These are phyloP conservation scores for Mesochorus sp. DNA, from an alignment of 2,888 invertebrate species.

Conservation along the genomic window DNA sequence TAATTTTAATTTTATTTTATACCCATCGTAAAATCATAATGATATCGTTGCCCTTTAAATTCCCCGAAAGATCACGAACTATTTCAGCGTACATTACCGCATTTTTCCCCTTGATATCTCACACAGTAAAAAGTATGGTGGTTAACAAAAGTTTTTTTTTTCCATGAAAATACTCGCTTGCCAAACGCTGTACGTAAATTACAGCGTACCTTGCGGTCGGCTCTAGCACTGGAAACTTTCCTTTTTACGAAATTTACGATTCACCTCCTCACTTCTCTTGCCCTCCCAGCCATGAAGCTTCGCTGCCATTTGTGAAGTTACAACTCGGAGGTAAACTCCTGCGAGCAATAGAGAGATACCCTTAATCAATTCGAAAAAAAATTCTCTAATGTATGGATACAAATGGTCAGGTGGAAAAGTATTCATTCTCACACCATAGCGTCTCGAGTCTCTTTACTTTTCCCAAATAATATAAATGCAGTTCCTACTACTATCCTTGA, in stretches of 20 bases:
- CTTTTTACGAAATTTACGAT: slow-evolving; percentile 51
- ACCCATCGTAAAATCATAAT: too few species aligned
- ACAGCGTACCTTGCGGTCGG: slow-evolving; percentile 14
- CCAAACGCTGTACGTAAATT: slow-evolving; percentile 22
- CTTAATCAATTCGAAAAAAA: slow-evolving; percentile 44
- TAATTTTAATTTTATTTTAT: neutral
- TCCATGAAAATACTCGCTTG: slow-evolving; percentile 21
- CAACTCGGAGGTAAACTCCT: slow-evolving; percentile 30
- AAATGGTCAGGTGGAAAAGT: slow-evolving; percentile 33
- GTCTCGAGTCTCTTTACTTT: slow-evolving; percentile 8
- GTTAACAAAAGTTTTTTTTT: neutral
- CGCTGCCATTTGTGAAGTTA: slow-evolving; percentile 18
- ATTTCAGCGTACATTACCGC: too few species aligned
- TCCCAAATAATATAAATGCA: neutral
- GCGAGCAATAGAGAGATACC: slow-evolving; percentile 42
- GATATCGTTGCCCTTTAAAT: too few species aligned
- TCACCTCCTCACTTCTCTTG: slow-evolving; percentile 27
- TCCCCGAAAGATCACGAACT: too few species aligned
- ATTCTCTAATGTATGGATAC: slow-evolving; percentile 37
- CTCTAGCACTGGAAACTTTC: slow-evolving; percentile 5
- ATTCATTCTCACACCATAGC: slow-evolving; percentile 26
- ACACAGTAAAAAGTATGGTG: neutral
- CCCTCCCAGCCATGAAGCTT: slow-evolving; percentile 4
- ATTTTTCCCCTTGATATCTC: neutral
- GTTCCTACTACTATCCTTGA: too few species aligned